Conservation (phyloP, 64 coral and sea anemone species). For the Anthopleura sola region DNA sequence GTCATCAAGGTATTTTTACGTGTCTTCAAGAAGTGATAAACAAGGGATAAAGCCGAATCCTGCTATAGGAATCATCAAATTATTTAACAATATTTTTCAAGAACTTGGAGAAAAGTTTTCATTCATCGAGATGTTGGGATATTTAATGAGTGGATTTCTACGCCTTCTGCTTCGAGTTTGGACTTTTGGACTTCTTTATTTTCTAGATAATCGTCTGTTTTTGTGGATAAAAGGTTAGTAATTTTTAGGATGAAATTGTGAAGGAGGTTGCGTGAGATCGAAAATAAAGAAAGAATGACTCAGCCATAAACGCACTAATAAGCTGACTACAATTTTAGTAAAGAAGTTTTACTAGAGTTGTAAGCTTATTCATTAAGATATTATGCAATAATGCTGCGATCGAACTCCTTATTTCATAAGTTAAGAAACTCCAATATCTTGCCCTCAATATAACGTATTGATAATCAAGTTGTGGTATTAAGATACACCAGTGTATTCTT, state of each 20-base stretch:
- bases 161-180: background rate
- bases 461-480: too few species aligned
- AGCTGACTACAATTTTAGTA: background rate
- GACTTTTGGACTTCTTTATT: background rate
- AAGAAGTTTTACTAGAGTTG: background rate
- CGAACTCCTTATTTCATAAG: background rate
- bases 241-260: background rate
- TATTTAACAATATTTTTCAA: background rate
- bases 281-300: background rate
- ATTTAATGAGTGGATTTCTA: background rate
- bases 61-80: background rate
- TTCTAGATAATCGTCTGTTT: background rate
- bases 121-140: background rate
- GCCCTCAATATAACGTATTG: too few species aligned
- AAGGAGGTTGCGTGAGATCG: background rate
- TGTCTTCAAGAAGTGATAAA: background rate
- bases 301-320: background rate
- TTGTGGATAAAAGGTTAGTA: slow-evolving; percentile 14
- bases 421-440: too few species aligned
- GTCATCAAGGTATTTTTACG: background rate
- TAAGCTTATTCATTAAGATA: background rate
- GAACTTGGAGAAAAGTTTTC: background rate
- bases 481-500: too few species aligned
- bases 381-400: background rate
- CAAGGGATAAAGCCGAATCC: slow-evolving; percentile 1